These are phyloP conservation scores for Anastrepha obliqua DNA, from an alignment of 1,140 invertebrate species.

Conservation along the genomic window DNA sequence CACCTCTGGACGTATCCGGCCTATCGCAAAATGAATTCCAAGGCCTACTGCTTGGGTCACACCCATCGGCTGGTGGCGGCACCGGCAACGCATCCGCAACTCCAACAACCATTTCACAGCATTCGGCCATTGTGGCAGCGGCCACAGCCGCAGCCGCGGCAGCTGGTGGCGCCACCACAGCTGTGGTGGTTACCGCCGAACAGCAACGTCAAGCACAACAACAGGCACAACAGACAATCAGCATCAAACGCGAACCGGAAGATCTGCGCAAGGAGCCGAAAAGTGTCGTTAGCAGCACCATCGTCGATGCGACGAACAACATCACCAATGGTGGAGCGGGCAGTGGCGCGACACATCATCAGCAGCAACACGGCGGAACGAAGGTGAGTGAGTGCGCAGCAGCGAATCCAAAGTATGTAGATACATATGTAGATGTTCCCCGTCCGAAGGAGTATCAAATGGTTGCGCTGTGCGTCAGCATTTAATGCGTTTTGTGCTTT, in stretches of 20 bases:
- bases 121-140: conserved; percentile 62
- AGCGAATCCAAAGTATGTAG: not conserved
- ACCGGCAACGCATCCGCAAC: conserved; percentile 61
- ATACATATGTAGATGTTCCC: not conserved
- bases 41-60: conserved; percentile 74
- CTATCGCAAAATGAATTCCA: conserved; percentile 75
- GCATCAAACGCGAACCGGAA: conserved; percentile 74
- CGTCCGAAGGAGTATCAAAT: not conserved
- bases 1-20: conserved; percentile 74
- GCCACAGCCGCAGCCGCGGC: conserved; percentile 68
- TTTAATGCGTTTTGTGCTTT: not conserved
- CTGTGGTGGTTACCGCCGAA: conserved; percentile 69
- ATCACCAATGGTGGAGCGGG: conserved; percentile 66
- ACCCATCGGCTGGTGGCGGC: conserved; percentile 65
- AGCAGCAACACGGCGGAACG: conserved; percentile 28
- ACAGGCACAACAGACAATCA: conserved; percentile 68
- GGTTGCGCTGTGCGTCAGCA: not conserved
- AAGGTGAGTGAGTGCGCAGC: conserved; percentile 38
- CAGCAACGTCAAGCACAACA: conserved; percentile 58
- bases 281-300: conserved; percentile 63
- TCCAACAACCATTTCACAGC: conserved; percentile 58
- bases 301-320: conserved; percentile 63
- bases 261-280: conserved; percentile 74
- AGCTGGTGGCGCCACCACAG: conserved; percentile 67
- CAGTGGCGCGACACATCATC: not conserved